A percentile compares a stretch with the other conserved stretches of the same genome.
Conservation (phyloP, 2,113 vertebrate species). For the Lepus europaeus region DNA sequence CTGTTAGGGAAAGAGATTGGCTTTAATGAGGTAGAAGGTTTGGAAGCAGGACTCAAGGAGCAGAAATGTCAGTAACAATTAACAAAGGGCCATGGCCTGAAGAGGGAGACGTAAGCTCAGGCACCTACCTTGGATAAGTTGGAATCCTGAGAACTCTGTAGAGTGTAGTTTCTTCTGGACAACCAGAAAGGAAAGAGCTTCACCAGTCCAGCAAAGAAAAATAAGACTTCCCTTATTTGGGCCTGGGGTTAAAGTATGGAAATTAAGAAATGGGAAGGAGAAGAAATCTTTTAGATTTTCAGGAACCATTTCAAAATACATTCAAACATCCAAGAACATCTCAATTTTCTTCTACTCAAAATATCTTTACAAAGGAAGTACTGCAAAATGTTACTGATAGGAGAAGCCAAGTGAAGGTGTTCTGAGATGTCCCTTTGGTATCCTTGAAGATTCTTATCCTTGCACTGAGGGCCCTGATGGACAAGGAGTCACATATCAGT, state of each 20-base stretch:
- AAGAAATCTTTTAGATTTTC: background rate
- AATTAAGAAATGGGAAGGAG: background rate
- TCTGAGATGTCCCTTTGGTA: background rate
- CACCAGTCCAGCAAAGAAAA: background rate
- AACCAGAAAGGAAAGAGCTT: background rate
- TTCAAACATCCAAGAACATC: background rate
- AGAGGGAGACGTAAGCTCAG: background rate
- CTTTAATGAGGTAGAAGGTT: constrained; percentile 8
- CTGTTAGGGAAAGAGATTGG: constrained; percentile 30
- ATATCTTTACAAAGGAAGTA: background rate
- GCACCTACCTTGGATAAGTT: background rate
- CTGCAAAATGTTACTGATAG: background rate
- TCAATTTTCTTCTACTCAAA: background rate
- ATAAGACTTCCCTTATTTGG: background rate
- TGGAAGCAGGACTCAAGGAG: background rate
- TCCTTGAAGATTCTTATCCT: background rate
- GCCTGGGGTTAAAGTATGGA: background rate
- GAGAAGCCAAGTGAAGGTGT: background rate
- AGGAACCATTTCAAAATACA: background rate
- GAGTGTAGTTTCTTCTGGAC: background rate
- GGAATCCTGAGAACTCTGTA: background rate
- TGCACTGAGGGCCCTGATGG: fast-evolving
- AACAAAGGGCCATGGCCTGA: background rate
- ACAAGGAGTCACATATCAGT: background rate
- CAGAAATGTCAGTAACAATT: background rate